Evolutionary conservation across 2,113 vertebrate genomes (phyloP), one percentile per base, ranked within the genome.

Genomic region (Aegithalos caudatus): DNA sequence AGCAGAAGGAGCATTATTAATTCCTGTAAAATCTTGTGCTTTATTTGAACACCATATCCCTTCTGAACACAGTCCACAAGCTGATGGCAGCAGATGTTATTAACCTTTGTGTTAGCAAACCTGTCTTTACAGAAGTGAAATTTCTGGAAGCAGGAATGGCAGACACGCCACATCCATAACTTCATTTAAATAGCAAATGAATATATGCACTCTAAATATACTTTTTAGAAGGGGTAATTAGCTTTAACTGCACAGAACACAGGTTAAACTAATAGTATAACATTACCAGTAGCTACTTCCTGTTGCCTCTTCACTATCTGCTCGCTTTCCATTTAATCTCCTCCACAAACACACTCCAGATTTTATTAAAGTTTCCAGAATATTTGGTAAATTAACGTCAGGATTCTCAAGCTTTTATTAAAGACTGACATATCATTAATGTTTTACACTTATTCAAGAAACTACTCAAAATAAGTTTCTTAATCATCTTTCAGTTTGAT

Each of bases 221-320:
- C 17, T 27, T 38, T 60, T 12, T 17, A 7, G 29, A 31, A 29
- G 25, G 78, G 35, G 65, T 58, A 50, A 33, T 74, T 40, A 33
- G 61, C 33, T 83, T 31, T 81, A 60, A 70, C 47, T 90, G 53
- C 71, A 53, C 35, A 61, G 45, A 94, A 48, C 76, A 77, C 62
- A 83, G 53, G 91, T 85, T 82, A 88, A 90, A 69, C 13, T 53
- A 44, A 79, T 2, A 87, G 62, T 48, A 20, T 35, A 71, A 50
- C 5, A 50, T 84, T 77, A 92, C 74, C 17, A 48, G 47, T 50
- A 40, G 54, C 81, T 66, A 66, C 33, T 92, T 95, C 86, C 90
- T 87, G 73, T 31, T 91, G 77, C 38, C 71, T 72, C 27, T 47
- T 48, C 51, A 16, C 56, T 76, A 8, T 78, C 31, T 33, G 22